Percentiles rank a stretch among this genome's conserved stretches.
phyloP scores from a whole-genome alignment of 2,888 invertebrate genomes.

The Drosophila nr. perissopoda region DNA sequence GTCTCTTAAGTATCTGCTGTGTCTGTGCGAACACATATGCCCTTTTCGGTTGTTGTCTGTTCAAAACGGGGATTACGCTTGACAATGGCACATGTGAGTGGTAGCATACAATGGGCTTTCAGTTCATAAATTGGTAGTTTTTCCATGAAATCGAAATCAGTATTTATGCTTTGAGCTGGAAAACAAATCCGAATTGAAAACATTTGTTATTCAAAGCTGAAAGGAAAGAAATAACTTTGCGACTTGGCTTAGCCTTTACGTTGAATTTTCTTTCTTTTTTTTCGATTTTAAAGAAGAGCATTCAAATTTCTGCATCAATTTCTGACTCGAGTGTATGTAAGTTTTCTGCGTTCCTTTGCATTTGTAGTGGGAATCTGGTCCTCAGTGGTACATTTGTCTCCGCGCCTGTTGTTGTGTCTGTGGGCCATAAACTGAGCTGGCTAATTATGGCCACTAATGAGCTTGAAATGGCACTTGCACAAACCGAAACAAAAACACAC shows the following conservation, averaged over 20 bases:
- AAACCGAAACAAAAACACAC: constrained; percentile 39
- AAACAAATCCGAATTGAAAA: neutral
- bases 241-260: neutral
- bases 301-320: neutral
- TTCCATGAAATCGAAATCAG: neutral
- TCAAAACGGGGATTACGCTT: constrained; percentile 28
- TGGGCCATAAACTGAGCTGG: constrained; percentile 72
- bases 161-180: neutral
- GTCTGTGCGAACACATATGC: constrained; percentile 59
- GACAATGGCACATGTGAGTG: constrained; percentile 22
- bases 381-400: constrained; percentile 46
- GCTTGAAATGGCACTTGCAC: constrained; percentile 79
- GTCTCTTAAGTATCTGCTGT: constrained; percentile 32
- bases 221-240: neutral
- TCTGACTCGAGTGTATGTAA: neutral
- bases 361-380: constrained; percentile 18
- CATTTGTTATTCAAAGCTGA: neutral
- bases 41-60: constrained; percentile 27
- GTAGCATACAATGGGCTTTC: neutral
- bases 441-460: constrained; percentile 80
- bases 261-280: neutral
- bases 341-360: neutral
- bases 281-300: neutral
- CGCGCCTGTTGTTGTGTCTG: constrained; percentile 63
- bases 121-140: constrained; percentile 5